These are phyloP conservation scores for Microcebus ravelobensis DNA, from an alignment of 2,113 vertebrate species.

Conservation along the genomic window DNA sequence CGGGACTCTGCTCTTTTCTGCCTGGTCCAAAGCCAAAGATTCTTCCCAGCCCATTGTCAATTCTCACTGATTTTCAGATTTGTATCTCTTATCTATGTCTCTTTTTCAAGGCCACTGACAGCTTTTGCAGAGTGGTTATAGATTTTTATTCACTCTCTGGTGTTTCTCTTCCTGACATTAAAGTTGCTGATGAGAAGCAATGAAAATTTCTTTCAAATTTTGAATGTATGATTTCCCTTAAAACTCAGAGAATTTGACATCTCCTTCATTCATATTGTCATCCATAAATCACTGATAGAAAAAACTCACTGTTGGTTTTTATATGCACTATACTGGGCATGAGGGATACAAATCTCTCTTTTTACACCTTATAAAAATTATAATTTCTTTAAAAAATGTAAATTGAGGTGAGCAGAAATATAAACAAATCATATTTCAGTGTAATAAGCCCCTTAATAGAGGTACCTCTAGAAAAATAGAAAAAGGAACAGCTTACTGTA, in stretches of 20 bases:
- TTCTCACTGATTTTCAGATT: constrained; percentile 59
- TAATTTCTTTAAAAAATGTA: not conserved
- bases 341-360: not conserved
- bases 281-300: not conserved
- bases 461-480: not conserved
- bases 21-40: not conserved
- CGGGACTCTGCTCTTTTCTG: not conserved
- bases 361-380: not conserved
- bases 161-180: not conserved
- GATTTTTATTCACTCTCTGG: constrained; percentile 43
- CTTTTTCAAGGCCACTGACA: constrained; percentile 47
- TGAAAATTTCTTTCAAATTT: not conserved
- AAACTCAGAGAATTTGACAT: not conserved
- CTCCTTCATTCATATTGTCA: not conserved
- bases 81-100: constrained; percentile 39
- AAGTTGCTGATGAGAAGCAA: not conserved
- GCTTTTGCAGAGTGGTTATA: constrained; percentile 33
- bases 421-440: not conserved
- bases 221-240: not conserved
- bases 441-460: not conserved
- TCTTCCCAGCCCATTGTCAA: constrained; percentile 10
- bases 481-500: not conserved
- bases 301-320: not conserved
- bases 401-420: not conserved
- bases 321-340: not conserved